Base-by-base conservation (phyloP, 2,888 invertebrate species). In the Acanthosepion lycidas region DNA sequence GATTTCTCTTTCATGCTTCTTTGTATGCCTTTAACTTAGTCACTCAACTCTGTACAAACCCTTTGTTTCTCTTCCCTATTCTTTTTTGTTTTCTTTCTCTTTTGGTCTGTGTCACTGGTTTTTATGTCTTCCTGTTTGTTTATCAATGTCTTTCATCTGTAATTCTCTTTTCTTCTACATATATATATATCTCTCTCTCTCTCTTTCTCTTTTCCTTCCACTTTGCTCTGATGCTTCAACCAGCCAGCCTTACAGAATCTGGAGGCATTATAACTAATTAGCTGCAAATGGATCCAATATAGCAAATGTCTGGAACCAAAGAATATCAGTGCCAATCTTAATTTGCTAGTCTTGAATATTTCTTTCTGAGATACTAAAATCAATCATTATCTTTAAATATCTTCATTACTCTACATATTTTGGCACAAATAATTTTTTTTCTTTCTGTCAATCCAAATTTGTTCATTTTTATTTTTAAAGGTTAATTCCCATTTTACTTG, bases 241-340 rank as follows among this genome's bases (percentile, higher is more conserved):
- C 78, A 78, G 78, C 78, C 78, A 78, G 78, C 78, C 78, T n/a
- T 33, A 33, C 12, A 78, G 78, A 78, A 78, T 78, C 78, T 78
- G 78, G 12, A 78, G 78, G 33, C 78, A 78, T 78, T n/a, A 78
- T 12, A 78, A 78, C n/a, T 78, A 78, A 78, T 78, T 78, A 78
- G 33, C n/a, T 78, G 78, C 78, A 78, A 78, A 78, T 78, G 78
- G 78, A 78, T 78, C 78, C n/a, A 15, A n/a, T 78, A 78, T n/a
- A 33, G 78, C 78, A 78, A 78, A 78, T 78, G 78, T 78, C 78
- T 78, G n/a, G n/a, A 78, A 78, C 78, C 78, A 78, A 78, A 78
- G n/a, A 78, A 78, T 78, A 78, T 78, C 78, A n/a, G 78, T 78
- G n/a, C 78, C n/a, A 78, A 78, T 78, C 78, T 78, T 78, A 78